Evolutionary conservation across 2,888 invertebrate genomes (phyloP).

Genomic region (Oxyteleia sp.): DNA sequence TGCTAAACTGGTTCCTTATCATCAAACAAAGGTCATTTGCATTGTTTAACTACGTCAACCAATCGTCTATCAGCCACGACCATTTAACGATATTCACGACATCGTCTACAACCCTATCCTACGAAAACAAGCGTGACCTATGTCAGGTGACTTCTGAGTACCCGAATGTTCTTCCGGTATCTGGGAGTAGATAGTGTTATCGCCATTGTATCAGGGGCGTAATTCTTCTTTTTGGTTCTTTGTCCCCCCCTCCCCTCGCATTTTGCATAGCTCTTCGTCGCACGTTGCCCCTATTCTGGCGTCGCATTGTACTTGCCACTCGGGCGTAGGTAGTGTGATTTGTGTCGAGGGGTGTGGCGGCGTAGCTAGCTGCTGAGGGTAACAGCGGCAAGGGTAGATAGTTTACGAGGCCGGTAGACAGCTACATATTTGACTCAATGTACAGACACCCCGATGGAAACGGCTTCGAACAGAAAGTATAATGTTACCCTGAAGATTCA

Average conservation of each 20-base stretch:
- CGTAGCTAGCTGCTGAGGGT: constrained; percentile 65
- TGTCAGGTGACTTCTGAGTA: constrained; percentile 46
- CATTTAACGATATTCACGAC: background rate
- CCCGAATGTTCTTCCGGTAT: constrained; percentile 50
- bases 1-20: too few species aligned
- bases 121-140: constrained; percentile 23
- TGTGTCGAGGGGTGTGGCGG: constrained; percentile 74
- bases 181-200: constrained; percentile 63
- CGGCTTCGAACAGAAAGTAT: constrained; percentile 49
- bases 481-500: constrained; percentile 55
- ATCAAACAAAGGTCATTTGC: too few species aligned
- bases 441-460: constrained; percentile 56
- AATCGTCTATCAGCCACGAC: too few species aligned
- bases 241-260: constrained; percentile 38
- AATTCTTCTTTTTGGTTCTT: constrained; percentile 62
- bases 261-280: constrained; percentile 59
- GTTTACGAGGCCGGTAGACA: constrained; percentile 79
- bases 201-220: constrained; percentile 61
- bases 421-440: constrained; percentile 77
- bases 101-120: background rate
- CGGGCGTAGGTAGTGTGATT: constrained; percentile 76
- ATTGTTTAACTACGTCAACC: too few species aligned
- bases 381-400: constrained; percentile 75
- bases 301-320: constrained; percentile 72
- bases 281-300: constrained; percentile 61